Evolutionary conservation across 2,888 invertebrate genomes (phyloP).

Genomic region (Hirtodrosophila cameraria): DNA sequence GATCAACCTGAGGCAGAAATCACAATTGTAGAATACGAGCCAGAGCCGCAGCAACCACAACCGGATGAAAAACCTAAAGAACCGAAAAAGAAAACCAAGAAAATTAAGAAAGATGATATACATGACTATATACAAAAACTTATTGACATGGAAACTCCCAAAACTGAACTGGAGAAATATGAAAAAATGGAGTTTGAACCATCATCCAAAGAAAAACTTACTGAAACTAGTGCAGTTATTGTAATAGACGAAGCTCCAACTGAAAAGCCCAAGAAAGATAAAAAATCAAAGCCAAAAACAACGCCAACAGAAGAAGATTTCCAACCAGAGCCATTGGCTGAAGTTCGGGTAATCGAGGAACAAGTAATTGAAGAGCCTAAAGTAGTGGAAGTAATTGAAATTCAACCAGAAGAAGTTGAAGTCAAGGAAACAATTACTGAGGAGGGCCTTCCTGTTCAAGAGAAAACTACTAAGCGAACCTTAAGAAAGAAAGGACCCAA

Average conservation of each 20-base stretch:
- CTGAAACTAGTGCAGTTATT: slow-evolving; percentile 44
- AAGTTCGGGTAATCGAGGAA: slow-evolving; percentile 58
- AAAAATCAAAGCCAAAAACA: slow-evolving; percentile 69
- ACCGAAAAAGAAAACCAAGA: slow-evolving; percentile 80
- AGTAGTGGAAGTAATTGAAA: slow-evolving; percentile 72
- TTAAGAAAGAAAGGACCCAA: slow-evolving; percentile 77
- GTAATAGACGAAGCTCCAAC: slow-evolving; percentile 69
- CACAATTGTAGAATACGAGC: slow-evolving; percentile 74
- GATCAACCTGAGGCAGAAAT: slow-evolving; percentile 81
- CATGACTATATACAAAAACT: slow-evolving; percentile 79
- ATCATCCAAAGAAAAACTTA: slow-evolving; percentile 56
- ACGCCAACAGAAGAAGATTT: slow-evolving; percentile 40
- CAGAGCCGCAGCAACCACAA: slow-evolving; percentile 73
- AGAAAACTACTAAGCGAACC: slow-evolving; percentile 78
- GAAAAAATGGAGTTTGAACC: slow-evolving; percentile 83
- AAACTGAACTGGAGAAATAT: slow-evolving; percentile 83
- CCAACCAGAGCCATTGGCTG: slow-evolving; percentile 46
- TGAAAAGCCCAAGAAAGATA: slow-evolving; percentile 75
- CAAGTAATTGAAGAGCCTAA: slow-evolving; percentile 49
- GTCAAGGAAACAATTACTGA: slow-evolving; percentile 73
- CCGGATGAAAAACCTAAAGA: slow-evolving; percentile 79
- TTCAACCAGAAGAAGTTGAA: slow-evolving; percentile 68
- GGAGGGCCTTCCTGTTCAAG: slow-evolving; percentile 75
- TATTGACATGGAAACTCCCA: slow-evolving; percentile 78
- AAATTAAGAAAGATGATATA: slow-evolving; percentile 78